phyloP scores from a whole-genome alignment of 1,140 invertebrate species.

The Drosophila equinoxialis region DNA sequence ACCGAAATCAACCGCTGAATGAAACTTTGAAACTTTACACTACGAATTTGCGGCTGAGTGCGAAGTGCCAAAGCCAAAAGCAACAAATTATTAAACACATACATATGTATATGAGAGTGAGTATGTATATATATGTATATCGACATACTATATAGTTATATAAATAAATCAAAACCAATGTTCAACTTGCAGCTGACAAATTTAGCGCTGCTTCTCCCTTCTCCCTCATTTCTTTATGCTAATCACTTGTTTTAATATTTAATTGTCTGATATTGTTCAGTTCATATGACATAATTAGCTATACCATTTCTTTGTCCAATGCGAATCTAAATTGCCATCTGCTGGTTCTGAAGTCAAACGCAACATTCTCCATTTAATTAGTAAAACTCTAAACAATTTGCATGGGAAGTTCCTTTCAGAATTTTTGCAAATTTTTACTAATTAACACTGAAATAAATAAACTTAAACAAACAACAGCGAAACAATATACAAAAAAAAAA shows the following conservation, averaged over 20 bases:
- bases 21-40: constrained; percentile 21
- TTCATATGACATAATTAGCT: constrained; percentile 15
- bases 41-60: constrained; percentile 15
- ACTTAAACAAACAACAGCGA: not conserved
- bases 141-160: not conserved
- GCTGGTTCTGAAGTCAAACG: not conserved
- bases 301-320: not conserved
- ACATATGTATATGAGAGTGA: too few relatives aligned
- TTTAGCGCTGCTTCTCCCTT: not conserved
- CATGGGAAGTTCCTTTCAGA: constrained; percentile 11
- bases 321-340: not conserved
- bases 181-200: constrained; percentile 12
- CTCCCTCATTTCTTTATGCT: not conserved
- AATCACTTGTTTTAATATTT: constrained; percentile 10
- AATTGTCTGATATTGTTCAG: constrained; percentile 5
- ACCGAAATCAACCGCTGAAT: constrained; percentile 1
- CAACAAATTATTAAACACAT: constrained; percentile 8
- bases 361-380: constrained; percentile 40
- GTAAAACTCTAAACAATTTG: constrained; percentile 23
- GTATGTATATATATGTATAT: not conserved
- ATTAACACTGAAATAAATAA: constrained; percentile 9
- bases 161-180: constrained; percentile 13
- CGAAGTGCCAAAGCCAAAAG: constrained; percentile 21
- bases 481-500: not conserved
- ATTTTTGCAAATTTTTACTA: constrained; percentile 7